These are phyloP conservation scores for Oreochromis tanganicae DNA, from an alignment of 2,113 vertebrate genomes.

Conservation along the genomic window DNA sequence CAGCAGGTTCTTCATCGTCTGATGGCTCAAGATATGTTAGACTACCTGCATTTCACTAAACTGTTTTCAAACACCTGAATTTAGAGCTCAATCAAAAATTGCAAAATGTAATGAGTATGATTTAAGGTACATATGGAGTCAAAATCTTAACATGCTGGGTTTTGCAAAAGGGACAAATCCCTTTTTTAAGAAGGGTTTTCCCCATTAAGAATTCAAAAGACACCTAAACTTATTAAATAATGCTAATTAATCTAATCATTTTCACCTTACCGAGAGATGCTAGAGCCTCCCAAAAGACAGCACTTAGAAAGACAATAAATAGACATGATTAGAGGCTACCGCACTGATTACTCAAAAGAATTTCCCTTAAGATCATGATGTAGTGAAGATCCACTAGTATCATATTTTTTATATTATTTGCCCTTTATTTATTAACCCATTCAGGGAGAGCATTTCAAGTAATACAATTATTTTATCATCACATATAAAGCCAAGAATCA, in stretches of 20 bases:
- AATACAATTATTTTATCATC: background rate
- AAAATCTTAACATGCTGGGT: background rate
- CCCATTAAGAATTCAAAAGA: background rate
- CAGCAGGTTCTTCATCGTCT: background rate
- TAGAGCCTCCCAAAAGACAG: background rate
- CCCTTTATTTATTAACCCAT: background rate
- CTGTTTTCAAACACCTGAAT: background rate
- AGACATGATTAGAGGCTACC: background rate
- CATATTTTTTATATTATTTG: background rate
- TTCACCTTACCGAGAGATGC: background rate
- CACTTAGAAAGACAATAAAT: background rate
- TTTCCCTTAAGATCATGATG: background rate
- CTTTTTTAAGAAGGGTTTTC: background rate
- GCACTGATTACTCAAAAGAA: background rate
- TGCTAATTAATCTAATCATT: background rate
- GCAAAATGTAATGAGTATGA: background rate
- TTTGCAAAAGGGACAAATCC: background rate
- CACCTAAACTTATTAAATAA: background rate
- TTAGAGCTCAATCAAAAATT: background rate
- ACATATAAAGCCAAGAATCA: background rate
- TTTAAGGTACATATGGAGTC: background rate
- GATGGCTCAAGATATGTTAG: background rate
- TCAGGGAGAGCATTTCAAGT: background rate
- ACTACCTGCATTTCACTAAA: background rate
- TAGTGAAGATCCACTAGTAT: background rate